Evolutionary conservation across 2,113 vertebrate species (phyloP).

Genomic region (Leptosomus discolor): DNA sequence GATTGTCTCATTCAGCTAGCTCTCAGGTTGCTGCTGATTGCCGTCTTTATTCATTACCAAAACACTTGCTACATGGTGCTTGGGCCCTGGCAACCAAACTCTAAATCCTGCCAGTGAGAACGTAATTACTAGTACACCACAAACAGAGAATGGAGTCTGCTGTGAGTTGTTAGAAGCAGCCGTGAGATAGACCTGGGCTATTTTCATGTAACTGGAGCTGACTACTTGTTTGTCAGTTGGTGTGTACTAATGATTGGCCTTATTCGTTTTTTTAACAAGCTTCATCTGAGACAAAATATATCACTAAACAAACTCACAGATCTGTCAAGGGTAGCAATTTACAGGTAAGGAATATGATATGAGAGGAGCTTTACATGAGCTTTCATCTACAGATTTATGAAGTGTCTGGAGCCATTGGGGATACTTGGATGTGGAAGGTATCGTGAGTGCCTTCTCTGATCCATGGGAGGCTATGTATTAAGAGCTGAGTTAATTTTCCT

Average conservation of each 20-base stretch:
- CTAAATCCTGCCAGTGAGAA: constrained; percentile 54
- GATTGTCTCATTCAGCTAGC: constrained; percentile 68
- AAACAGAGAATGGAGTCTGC: constrained; percentile 57
- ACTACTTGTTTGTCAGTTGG: not conserved
- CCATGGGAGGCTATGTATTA: not conserved
- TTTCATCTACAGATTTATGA: not conserved
- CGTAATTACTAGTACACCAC: constrained; percentile 51
- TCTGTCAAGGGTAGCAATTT: not conserved
- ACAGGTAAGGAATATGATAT: not conserved
- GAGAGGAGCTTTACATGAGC: not conserved
- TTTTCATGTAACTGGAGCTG: not conserved
- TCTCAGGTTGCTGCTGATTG: constrained; percentile 68
- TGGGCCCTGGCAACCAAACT: constrained; percentile 59
- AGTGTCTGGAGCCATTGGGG: not conserved
- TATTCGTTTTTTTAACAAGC: not conserved
- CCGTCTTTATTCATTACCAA: constrained; percentile 72
- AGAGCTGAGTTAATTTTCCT: not conserved
- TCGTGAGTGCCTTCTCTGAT: not conserved
- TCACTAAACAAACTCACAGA: not conserved
- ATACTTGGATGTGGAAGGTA: not conserved
- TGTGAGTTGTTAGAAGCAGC: constrained; percentile 42
- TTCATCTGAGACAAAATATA: not conserved
- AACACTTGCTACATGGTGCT: constrained; percentile 63
- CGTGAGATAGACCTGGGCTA: not conserved
- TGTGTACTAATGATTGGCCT: not conserved